Evolutionary conservation across 53 echinoderm and acorn worm species (phyloP).

Genomic region (Paracentrotus lividus): DNA sequence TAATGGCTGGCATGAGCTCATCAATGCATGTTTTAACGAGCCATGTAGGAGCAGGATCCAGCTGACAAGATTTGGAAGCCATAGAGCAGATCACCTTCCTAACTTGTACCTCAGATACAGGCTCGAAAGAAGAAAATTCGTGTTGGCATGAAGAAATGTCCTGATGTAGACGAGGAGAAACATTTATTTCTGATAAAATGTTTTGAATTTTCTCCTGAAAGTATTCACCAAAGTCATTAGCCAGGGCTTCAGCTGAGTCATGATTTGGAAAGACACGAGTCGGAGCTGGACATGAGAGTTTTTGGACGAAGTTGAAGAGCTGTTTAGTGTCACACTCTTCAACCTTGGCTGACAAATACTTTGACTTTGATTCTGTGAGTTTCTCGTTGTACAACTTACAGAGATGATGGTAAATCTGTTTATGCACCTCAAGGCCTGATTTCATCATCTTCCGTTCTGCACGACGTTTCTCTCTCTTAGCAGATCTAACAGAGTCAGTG

Average conservation of each 20-base stretch:
- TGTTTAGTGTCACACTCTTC: background rate
- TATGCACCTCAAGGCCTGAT: too few relatives aligned
- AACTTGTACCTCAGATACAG: too few relatives aligned
- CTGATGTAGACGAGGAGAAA: too few relatives aligned
- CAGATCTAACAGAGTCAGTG: background rate
- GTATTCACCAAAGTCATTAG: too few relatives aligned
- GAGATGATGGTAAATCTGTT: too few relatives aligned
- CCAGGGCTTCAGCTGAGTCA: background rate
- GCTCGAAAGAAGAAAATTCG: too few relatives aligned
- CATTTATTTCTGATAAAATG: too few relatives aligned
- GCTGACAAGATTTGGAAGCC: too few relatives aligned
- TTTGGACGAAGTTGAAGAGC: slow-evolving; percentile 33
- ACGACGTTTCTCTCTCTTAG: background rate
- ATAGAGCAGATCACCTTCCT: too few relatives aligned
- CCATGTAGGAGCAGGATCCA: background rate
- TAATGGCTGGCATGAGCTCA: background rate
- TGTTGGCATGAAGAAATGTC: too few relatives aligned
- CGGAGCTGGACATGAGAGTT: slow-evolving; percentile 14
- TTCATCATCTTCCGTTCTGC: background rate
- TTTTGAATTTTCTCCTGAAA: too few relatives aligned
- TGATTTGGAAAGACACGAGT: background rate
- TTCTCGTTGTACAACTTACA: too few relatives aligned
- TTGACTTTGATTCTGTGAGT: background rate
- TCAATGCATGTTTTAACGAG: background rate
- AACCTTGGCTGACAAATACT: background rate